Base-by-base conservation (phyloP, 2,888 invertebrate species). In the Dryadula phaetusa region DNA sequence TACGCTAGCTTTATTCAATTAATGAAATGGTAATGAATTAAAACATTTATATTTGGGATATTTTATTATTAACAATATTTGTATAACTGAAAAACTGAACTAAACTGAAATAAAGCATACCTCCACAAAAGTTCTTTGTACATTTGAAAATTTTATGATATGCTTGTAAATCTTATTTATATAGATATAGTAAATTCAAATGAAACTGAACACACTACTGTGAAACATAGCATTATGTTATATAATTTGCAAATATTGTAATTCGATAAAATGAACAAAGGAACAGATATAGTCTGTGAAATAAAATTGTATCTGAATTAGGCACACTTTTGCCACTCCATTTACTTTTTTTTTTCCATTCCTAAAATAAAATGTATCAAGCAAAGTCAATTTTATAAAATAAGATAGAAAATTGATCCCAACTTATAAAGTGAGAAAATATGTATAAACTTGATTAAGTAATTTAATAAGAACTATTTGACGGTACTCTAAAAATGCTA, bases 271-370 rank as follows among this genome's bases (percentile, higher is more conserved):
- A n/a, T 49, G 2, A 49, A 25, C 22, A n/a, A n/a, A 49, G 25
- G 12, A 49, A 49, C 25, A 25, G 8, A n/a, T 49, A 25, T 49
- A 25, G n/a, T 49, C 25, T 49, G 49, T 25, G n/a, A 49, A 49
- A 25, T 1, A 3, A 49, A 25, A 22, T 22, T 22, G 8, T 42
- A n/a, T 18, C 7, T 16, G 7, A 16, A 16, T 16, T 42, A 42
- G 42, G n/a, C 42, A 42, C 42, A 42, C 14, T 37, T 37, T 14
- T 37, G 12, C 3, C 10, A 37, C 12, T 37, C 37, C 8, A 16
- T 34, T 6, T 5, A 10, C 34, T 34, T 5, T 3, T 34, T 34
- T 6, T 2, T 4, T 4, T 22, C 22, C 14, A 14, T 47, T 47
- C 2, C 14, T 47, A 2, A n/a, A 25, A 25, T 25, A 49, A n/a